These are phyloP conservation scores for Conistra vaccinii DNA, from an alignment of 2,888 invertebrate species.

Conservation along the genomic window DNA sequence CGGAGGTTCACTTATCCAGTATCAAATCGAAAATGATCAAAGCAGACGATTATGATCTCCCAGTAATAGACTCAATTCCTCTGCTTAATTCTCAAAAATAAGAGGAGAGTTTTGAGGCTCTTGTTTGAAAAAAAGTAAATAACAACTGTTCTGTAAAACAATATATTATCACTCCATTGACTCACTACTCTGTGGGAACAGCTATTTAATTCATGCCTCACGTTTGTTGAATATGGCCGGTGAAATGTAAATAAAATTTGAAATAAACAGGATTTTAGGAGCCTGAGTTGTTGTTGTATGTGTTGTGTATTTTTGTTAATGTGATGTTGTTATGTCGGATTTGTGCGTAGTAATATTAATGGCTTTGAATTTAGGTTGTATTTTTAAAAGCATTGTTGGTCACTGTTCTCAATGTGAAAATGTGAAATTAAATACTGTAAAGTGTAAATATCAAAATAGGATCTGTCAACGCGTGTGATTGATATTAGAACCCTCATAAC, in stretches of 20 bases:
- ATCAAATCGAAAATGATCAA: background rate
- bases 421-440: background rate
- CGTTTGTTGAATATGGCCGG: slow-evolving; percentile 33
- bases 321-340: slow-evolving; percentile 26
- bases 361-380: slow-evolving; percentile 33
- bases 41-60: background rate
- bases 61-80: background rate
- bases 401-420: background rate
- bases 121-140: background rate
- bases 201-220: slow-evolving; percentile 63
- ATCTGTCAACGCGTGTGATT: too few species aligned
- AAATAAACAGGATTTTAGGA: slow-evolving; percentile 52
- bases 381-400: slow-evolving; percentile 43
- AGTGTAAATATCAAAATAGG: too few species aligned
- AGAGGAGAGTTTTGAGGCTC: background rate
- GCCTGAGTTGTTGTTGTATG: slow-evolving; percentile 14
- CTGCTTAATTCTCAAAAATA: background rate
- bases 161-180: slow-evolving; percentile 1
- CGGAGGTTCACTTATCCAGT: background rate
- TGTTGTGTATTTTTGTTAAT: slow-evolving; percentile 47
- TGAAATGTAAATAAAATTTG: slow-evolving; percentile 38
- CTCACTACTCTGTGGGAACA: slow-evolving; percentile 6
- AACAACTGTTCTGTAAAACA: background rate
- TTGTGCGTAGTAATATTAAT: slow-evolving; percentile 21
- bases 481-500: background rate